Evolutionary conservation across 1,140 invertebrate genomes (phyloP).

Genomic region (Bombyx mori): DNA sequence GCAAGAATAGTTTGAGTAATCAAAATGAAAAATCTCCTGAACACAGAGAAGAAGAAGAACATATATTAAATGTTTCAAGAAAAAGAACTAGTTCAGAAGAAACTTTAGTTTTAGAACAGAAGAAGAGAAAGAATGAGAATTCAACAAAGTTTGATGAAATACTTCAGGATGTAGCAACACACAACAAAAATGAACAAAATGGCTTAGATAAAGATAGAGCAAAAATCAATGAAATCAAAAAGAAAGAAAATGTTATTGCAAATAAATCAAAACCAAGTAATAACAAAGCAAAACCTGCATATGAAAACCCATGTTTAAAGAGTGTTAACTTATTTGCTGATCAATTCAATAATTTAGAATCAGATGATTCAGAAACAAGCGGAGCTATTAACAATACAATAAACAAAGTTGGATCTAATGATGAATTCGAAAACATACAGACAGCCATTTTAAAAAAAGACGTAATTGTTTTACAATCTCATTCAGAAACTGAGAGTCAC

Average conservation of each 20-base stretch:
- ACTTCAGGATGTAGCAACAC: background rate
- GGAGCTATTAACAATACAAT: constrained; percentile 6
- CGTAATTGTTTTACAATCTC: constrained; percentile 34
- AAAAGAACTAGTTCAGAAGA: constrained; percentile 26
- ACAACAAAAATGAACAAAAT: background rate
- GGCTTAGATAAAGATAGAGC: background rate
- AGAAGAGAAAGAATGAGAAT: constrained; percentile 9
- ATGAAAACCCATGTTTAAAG: constrained; percentile 42
- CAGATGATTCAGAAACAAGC: constrained; percentile 26
- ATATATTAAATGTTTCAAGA: constrained; percentile 8
- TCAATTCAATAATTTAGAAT: constrained; percentile 29
- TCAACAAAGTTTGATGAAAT: background rate
- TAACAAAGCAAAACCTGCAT: constrained; percentile 7
- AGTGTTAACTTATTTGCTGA: constrained; percentile 45
- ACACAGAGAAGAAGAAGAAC: constrained; percentile 11
- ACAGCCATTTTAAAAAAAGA: constrained; percentile 11
- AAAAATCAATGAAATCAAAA: background rate
- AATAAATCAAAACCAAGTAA: no score
- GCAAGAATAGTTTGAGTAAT: background rate
- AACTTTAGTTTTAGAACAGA: constrained; percentile 6
- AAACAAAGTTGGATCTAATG: constrained; percentile 5
- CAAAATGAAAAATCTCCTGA: constrained; percentile 5
- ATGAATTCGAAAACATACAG: background rate
- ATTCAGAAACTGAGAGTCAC: constrained; percentile 27
- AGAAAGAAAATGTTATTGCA: no score